These are phyloP conservation scores for Chrosomus eos DNA, from an alignment of 2,797 vertebrate species.

Conservation along the genomic window DNA sequence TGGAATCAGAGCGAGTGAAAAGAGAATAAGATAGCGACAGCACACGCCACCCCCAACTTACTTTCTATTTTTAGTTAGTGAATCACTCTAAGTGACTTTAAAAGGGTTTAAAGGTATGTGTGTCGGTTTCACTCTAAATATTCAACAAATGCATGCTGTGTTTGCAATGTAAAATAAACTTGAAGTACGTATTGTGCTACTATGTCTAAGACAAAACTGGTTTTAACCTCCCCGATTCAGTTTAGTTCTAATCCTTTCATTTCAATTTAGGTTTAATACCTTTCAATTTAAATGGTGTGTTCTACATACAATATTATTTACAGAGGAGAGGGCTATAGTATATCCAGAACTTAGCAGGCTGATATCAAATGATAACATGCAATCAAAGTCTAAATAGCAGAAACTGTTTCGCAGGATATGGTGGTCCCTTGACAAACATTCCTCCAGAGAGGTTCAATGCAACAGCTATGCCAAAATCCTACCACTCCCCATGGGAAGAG, in stretches of 20 bases:
- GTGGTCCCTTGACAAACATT: slow-evolving; percentile 82
- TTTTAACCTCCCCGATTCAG: neutral
- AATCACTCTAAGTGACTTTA: slow-evolving; percentile 22
- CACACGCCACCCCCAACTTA: neutral
- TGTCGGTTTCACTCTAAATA: neutral
- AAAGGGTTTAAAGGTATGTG: slow-evolving; percentile 2
- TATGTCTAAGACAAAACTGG: neutral
- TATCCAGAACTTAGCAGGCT: neutral
- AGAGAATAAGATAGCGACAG: slow-evolving; percentile 28
- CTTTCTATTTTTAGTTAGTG: slow-evolving; percentile 34
- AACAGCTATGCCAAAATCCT: slow-evolving; percentile 86
- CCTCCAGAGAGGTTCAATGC: slow-evolving; percentile 85
- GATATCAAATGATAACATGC: neutral
- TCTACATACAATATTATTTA: neutral
- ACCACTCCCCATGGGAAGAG: slow-evolving; percentile 96
- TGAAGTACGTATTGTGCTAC: neutral
- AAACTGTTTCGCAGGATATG: slow-evolving; percentile 73
- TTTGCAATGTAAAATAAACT: neutral
- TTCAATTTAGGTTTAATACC: neutral
- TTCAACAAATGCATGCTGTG: neutral
- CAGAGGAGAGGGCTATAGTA: neutral
- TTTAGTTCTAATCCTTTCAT: neutral
- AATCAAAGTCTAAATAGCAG: neutral
- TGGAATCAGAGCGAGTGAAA: neutral
- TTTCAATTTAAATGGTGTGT: neutral